Evolutionary conservation across 2,797 vertebrate species (phyloP).

Genomic region (Parauchenoglanis ngamensis): DNA sequence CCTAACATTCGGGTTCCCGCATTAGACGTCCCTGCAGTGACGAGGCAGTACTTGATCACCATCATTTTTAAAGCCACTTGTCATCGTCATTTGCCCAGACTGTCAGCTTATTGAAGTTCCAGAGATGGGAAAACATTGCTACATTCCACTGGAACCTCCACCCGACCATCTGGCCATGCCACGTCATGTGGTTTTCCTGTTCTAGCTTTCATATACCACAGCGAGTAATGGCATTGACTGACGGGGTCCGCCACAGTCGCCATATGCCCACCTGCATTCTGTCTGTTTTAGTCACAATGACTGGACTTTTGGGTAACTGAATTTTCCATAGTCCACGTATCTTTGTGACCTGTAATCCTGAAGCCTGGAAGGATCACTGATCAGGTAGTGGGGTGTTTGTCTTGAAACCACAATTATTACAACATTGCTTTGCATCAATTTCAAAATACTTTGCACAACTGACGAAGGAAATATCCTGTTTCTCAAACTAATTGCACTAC

Average conservation of each 20-base stretch:
- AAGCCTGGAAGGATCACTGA: background rate
- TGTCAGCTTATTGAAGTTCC: constrained; percentile 22
- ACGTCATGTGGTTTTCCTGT: constrained; percentile 43
- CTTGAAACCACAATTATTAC: background rate
- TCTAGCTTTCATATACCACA: constrained; percentile 18
- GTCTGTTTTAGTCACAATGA: constrained; percentile 38
- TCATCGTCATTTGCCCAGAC: constrained; percentile 15
- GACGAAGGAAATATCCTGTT: constrained; percentile 4
- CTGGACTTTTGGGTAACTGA: constrained; percentile 4
- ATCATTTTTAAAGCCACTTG: constrained; percentile 8
- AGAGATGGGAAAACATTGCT: constrained; percentile 55
- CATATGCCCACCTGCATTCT: constrained; percentile 36
- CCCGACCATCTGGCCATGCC: constrained; percentile 28
- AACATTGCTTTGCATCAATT: background rate
- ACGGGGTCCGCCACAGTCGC: constrained; percentile 35
- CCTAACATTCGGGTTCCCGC: constrained; percentile 2
- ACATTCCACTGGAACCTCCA: constrained; percentile 47
- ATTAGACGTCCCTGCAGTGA: constrained; percentile 13
- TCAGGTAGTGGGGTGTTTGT: background rate
- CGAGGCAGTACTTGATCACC: background rate
- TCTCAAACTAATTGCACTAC: background rate
- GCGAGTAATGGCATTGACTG: constrained; percentile 16
- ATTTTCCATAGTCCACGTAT: constrained; percentile 18
- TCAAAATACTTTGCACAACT: background rate
- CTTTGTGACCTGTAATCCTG: background rate